Percentiles rank a stretch among this genome's conserved stretches.
phyloP scores from a whole-genome alignment of 2,113 vertebrate species.

The Nothocercus nigrocapillus region DNA sequence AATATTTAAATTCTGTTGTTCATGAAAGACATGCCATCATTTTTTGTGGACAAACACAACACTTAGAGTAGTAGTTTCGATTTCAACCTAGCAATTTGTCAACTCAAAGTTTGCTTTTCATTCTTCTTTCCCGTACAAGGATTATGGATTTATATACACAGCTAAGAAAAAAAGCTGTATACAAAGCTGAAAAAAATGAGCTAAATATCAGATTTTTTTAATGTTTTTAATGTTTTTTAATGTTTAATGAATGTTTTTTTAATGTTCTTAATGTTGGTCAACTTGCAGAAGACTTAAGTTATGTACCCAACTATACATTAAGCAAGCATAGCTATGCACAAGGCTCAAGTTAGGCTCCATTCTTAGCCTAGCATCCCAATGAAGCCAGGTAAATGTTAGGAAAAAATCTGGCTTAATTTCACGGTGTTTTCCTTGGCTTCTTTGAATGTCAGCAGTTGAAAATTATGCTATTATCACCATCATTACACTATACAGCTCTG shows the following conservation, averaged over 20 bases:
- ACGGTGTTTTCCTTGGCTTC: neutral
- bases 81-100: neutral
- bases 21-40: neutral
- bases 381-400: neutral
- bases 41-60: neutral
- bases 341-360: neutral
- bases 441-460: neutral
- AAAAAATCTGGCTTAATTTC: neutral
- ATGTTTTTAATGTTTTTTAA: neutral
- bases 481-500: neutral
- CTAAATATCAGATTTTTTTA: neutral
- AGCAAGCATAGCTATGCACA: neutral
- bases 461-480: rapidly evolving
- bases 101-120: neutral
- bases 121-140: neutral
- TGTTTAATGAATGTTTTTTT: neutral
- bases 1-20: neutral
- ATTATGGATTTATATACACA: neutral
- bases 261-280: neutral
- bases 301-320: neutral
- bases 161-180: neutral
- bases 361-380: neutral
- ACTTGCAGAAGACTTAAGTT: neutral
- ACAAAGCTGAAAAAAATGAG: neutral
- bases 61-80: neutral